phyloP scores from a whole-genome alignment of 2,113 vertebrate species.

The Misgurnus anguillicaudatus region DNA sequence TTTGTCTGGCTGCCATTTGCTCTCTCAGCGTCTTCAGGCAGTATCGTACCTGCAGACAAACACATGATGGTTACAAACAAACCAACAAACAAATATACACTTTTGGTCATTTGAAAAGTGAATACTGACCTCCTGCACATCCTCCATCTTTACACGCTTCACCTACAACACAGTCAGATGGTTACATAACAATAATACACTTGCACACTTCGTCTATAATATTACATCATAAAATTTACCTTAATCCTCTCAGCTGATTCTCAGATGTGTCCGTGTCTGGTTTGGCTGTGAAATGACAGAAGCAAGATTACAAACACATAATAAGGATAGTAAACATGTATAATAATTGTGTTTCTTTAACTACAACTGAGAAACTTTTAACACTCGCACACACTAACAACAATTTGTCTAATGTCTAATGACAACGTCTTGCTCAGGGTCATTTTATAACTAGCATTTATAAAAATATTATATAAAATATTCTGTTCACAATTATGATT shows the following conservation, averaged over 20 bases:
- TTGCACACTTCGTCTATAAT: neutral
- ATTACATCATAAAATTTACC: constrained; percentile 48
- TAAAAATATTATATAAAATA: too few species aligned
- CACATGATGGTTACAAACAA: neutral
- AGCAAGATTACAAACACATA: too few species aligned
- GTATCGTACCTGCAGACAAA: constrained; percentile 70
- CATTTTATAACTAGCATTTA: too few species aligned
- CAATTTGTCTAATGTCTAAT: too few species aligned
- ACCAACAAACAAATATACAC: neutral
- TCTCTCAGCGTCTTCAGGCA: constrained; percentile 76
- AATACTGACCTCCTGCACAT: constrained; percentile 82
- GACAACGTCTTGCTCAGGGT: too few species aligned
- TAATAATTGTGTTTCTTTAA: neutral
- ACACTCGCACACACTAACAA: too few species aligned
- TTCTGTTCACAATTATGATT: too few species aligned
- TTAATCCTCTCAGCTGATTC: constrained; percentile 62
- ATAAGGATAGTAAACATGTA: too few species aligned
- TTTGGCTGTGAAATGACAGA: neutral
- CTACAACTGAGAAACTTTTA: too few species aligned
- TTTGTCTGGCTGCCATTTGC: constrained; percentile 77
- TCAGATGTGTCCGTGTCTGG: neutral
- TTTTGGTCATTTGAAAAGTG: neutral
- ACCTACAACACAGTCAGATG: constrained; percentile 20
- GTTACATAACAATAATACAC: neutral
- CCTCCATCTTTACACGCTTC: constrained; percentile 79